phyloP scores from a whole-genome alignment of 2,888 invertebrate species.

The Ischnus inquisitorius region DNA sequence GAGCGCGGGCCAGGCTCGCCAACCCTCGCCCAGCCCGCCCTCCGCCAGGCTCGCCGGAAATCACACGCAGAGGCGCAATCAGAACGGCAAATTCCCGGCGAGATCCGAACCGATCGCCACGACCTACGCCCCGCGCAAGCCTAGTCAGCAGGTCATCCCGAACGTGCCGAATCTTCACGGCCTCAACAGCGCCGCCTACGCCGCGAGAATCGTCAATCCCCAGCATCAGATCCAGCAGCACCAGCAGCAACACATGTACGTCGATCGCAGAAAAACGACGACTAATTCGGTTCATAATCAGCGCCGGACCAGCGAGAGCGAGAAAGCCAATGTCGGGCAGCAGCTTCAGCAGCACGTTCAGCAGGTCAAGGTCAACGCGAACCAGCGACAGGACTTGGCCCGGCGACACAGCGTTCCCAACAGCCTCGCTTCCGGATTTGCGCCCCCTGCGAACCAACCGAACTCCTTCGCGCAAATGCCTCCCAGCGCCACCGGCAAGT shows the following conservation, averaged over 20 bases:
- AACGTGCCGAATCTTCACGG: conserved; percentile 84
- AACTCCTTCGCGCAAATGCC: conserved; percentile 82
- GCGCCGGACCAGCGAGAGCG: conserved; percentile 79
- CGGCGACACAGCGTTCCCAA: conserved; percentile 79
- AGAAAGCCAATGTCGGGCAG: conserved; percentile 75
- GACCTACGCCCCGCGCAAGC: conserved; percentile 81
- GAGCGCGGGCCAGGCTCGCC: conserved; percentile 62
- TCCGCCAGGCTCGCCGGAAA: conserved; percentile 62
- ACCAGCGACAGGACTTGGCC: conserved; percentile 58
- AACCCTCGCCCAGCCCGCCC: conserved; percentile 71
- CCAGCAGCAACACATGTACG: conserved; percentile 72
- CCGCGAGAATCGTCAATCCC: no score
- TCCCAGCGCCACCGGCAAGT: conserved; percentile 83
- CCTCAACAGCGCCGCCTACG: conserved; percentile 69
- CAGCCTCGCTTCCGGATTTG: conserved; percentile 78
- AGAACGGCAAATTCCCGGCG: conserved; percentile 87
- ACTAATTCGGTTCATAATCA: conserved; percentile 65
- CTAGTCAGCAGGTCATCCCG: conserved; percentile 81
- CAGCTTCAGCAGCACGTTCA: conserved; percentile 65
- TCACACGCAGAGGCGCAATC: conserved; percentile 85
- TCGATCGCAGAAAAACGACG: conserved; percentile 79
- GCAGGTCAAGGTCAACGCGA: conserved; percentile 65
- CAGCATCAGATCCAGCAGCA: conserved; percentile 63
- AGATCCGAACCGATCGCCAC: conserved; percentile 85
- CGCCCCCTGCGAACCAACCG: conserved; percentile 77